Evolutionary conservation across 2,797 vertebrate genomes (phyloP), one percentile per base, ranked within the genome.

Genomic region (Pantherophis vulpinus): DNA sequence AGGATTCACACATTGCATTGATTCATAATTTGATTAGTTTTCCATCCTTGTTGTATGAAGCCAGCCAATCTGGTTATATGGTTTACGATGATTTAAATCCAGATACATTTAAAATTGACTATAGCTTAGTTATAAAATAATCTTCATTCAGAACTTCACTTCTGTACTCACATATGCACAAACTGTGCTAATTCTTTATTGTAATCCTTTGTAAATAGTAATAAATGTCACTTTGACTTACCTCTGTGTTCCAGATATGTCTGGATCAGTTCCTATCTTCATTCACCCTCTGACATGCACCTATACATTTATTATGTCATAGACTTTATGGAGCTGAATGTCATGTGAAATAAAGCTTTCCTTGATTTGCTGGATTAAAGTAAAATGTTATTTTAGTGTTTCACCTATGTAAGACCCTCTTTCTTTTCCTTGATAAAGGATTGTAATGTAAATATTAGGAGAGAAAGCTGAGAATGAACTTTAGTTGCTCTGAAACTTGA

Each of bases 401-500:
- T 47, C 29, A 83, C 27, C 42, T 66, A 37, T 88, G 29, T 32
- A 29, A 32, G 55, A 37, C 90, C 37, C 74, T 86, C 42, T 91
- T 60, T 59, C 74, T 58, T 91, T 42, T 91, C 87, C 37, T 29
- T 20, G 37, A 55, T 83, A 14, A 89, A 86, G 56, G 20, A 54
- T 25, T 63, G 61, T 37, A 58, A 42, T 88, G 32, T 86, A 91
- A 70, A 90, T 70, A 93, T 88, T 58, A 87, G 61, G 55, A 51
- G 27, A 91, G 90, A 91, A 93, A 88, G 27, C 42, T 74, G 89
- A 93, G 63, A 79, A 66, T 11, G 16, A n/a, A 60, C 37, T 60
- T 56, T 37, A n/a, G 51, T 27, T 89, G 27, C 4, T 37, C 63
- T 89, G 87, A 27, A 25, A 58, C 20, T 16, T 18, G 60, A 90